A percentile compares a stretch with the other conserved stretches of the same genome.
Conservation (phyloP, 2,113 vertebrate genomes). For the Neodon shergylaensis region DNA sequence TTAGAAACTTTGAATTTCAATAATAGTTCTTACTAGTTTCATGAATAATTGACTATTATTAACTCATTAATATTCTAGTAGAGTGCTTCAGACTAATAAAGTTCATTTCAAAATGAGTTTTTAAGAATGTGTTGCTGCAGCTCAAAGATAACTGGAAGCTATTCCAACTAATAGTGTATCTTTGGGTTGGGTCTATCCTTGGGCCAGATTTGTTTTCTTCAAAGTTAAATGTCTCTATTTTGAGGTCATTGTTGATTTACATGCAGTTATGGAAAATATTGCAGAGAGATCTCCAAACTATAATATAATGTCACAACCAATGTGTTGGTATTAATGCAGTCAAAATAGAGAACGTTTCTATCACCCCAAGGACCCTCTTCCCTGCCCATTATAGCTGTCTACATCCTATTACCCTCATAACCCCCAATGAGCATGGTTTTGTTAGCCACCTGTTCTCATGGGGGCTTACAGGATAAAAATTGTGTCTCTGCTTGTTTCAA, state of each 20-base stretch:
- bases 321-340: not conserved
- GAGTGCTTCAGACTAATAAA: constrained; percentile 67
- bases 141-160: not conserved
- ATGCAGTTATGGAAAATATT: not conserved
- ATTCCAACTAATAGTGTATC: constrained; percentile 3
- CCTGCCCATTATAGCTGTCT: not conserved
- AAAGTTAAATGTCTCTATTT: constrained; percentile 26
- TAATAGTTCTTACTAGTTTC: constrained; percentile 69
- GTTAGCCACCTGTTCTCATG: not conserved
- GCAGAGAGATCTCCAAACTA: not conserved
- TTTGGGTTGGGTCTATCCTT: constrained; percentile 32
- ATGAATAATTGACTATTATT: constrained; percentile 71
- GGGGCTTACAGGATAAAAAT: constrained; percentile 1
- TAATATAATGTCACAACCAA: not conserved
- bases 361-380: not conserved
- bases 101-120: constrained; percentile 38
- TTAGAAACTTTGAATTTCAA: constrained; percentile 65
- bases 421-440: not conserved
- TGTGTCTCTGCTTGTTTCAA: not conserved
- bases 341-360: not conserved
- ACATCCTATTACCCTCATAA: not conserved
- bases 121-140: not conserved
- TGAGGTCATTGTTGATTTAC: constrained; percentile 15
- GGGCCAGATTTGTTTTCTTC: not conserved
- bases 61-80: constrained; percentile 72